Conservation (phyloP, 2,888 invertebrate species). For the Sturmia bella region DNA sequence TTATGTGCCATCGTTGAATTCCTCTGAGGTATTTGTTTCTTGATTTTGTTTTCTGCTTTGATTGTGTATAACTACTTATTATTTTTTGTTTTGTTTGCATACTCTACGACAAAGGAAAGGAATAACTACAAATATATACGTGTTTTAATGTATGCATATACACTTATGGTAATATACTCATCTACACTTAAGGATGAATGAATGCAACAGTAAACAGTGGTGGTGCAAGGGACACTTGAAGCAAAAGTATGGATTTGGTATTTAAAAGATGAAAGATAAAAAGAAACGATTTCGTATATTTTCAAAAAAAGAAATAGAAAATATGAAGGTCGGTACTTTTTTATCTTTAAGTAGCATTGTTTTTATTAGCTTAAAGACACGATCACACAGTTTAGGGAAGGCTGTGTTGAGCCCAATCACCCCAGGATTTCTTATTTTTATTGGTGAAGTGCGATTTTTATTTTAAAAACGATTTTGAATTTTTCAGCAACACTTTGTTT, state of each 20-base stretch:
- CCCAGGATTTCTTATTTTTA: no score
- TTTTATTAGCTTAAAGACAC: background rate
- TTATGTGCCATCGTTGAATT: conserved; percentile 38
- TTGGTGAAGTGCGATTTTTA: no score
- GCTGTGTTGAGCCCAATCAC: no score
- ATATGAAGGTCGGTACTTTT: background rate
- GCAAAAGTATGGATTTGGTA: background rate
- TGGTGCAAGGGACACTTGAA: conserved; percentile 27
- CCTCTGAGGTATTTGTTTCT: conserved; percentile 34
- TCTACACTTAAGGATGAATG: conserved; percentile 49
- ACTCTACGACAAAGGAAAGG: background rate
- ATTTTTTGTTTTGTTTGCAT: background rate
- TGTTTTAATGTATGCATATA: conserved; percentile 4
- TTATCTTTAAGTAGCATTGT: no score
- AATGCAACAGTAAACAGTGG: conserved; percentile 47
- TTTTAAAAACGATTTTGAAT: no score
- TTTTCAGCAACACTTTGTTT: no score
- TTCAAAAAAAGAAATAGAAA: background rate
- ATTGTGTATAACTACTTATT: conserved; percentile 7
- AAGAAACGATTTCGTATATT: background rate
- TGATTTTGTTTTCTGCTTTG: no score
- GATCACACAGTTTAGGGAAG: no score
- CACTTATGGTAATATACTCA: conserved; percentile 30
- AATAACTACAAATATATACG: conserved; percentile 3
- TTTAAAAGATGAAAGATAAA: background rate